Conservation (phyloP, 2,888 invertebrate species). For the Dryococelus australis region DNA sequence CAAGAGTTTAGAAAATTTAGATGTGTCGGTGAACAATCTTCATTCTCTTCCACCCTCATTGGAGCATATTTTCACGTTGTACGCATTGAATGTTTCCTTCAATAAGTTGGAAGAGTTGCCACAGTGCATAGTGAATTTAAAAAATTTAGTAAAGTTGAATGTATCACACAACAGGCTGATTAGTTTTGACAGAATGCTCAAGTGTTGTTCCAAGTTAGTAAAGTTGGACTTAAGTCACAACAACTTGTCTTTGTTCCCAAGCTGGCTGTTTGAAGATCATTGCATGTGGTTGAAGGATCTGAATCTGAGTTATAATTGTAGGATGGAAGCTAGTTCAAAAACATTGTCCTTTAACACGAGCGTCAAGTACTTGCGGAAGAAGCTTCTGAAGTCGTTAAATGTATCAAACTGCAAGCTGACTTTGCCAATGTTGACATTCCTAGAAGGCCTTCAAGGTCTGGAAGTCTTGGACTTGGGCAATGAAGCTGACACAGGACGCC, state of each 20-base stretch:
- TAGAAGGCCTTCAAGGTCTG: constrained; percentile 6
- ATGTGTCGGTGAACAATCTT: background rate
- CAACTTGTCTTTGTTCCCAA: background rate
- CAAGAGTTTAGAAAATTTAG: background rate
- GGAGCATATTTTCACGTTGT: background rate
- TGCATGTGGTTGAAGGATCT: constrained; percentile 19
- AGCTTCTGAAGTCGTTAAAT: background rate
- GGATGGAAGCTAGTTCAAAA: background rate
- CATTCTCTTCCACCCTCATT: background rate
- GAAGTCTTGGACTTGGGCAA: constrained; percentile 19
- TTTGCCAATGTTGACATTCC: background rate
- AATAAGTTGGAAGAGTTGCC: background rate
- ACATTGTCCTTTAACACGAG: background rate
- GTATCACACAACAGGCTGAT: background rate
- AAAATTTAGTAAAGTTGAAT: background rate
- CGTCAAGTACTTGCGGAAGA: background rate
- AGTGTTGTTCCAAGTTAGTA: background rate
- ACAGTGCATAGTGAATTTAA: background rate
- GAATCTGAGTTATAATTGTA: background rate
- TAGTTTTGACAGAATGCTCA: background rate
- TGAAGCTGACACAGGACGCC: background rate
- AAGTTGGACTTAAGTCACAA: background rate
- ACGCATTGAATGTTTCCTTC: background rate
- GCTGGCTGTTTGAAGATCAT: background rate
- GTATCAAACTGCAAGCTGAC: background rate